Base-by-base conservation (phyloP, 2,797 vertebrate genomes). In the Myotis findleyi region DNA sequence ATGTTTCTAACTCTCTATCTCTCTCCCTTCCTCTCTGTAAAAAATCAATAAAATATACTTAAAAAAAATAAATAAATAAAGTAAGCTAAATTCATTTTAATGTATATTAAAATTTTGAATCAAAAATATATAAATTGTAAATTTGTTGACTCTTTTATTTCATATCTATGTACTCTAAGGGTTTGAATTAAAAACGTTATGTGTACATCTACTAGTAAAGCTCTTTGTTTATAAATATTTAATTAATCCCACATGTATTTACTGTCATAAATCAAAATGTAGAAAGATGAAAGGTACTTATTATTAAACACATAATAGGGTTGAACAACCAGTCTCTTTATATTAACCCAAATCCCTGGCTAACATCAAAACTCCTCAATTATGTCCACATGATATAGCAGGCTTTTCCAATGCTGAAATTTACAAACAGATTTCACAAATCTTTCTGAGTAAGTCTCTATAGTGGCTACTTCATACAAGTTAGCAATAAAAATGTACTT, bases 181-280 rank as follows among this genome's bases (percentile, higher is more conserved):
- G 12, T 62, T 33, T 82, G 36, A 81, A 59, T 25, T 90, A 2
- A 68, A 27, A 91, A 68, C 18, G 69, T 5, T 38, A 36, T 80
- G 2, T 69, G 7, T 27, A 23, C 6, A 76, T 20, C 21, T 66
- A 49, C 21, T 49, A 72, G 36, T 16, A 85, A 9, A 96, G 36
- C 5, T 75, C 21, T 18, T 27, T 68, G 13, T 49, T 94, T 71
- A 57, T 10, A 91, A 96, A 72, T 88, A 53, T 51, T 12, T 55
- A 87, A 71, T 79, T 13, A 68, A n/a, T 75, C 33, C 7, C 9
- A 69, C 7, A 55, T 86, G 6, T 94, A 20, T 36, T 83, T 94
- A 57, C n/a, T 84, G 92, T 87, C 25, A 86, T 57, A 55, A 96
- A 92, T 49, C 36, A 86, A 91, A 95, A 66, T 64, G 11, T 17